Evolutionary conservation across 2,888 invertebrate genomes (phyloP).

Genomic region (Panzeria rudis): DNA sequence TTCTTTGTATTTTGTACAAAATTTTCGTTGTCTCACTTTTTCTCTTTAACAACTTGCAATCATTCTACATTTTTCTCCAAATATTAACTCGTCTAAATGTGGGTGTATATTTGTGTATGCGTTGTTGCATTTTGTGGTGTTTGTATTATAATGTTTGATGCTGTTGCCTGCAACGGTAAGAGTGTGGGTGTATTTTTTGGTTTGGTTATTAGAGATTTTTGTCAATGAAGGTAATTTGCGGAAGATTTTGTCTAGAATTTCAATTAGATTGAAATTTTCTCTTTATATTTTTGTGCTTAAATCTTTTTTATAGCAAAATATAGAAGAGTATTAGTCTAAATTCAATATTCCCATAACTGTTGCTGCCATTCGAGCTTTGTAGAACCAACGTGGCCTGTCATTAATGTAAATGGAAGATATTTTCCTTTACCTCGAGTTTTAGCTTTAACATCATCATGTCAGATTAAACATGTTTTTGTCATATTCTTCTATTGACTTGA

Average conservation of each 20-base stretch:
- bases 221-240: constrained; percentile 83
- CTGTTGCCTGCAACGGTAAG: constrained; percentile 22
- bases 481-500: constrained; percentile 61
- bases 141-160: constrained; percentile 22
- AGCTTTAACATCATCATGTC: constrained; percentile 44
- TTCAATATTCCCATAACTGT: constrained; percentile 64
- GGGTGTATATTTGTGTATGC: neutral
- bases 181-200: constrained; percentile 72
- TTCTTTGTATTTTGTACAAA: constrained; percentile 30
- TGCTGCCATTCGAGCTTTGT: constrained; percentile 25
- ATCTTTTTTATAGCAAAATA: constrained; percentile 24
- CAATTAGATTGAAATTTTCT: constrained; percentile 82
- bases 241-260: constrained; percentile 84
- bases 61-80: constrained; percentile 23
- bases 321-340: constrained; percentile 38
- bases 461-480: constrained; percentile 71
- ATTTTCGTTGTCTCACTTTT: constrained; percentile 12
- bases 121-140: constrained; percentile 37
- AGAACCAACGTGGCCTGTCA: constrained; percentile 15
- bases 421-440: constrained; percentile 32
- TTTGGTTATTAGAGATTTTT: constrained; percentile 82
- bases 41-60: constrained; percentile 18
- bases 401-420: constrained; percentile 12
- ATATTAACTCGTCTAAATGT: neutral
- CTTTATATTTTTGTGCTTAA: constrained; percentile 39